Conservation (phyloP, 2,888 invertebrate genomes). For the Pherbina coryleti region DNA sequence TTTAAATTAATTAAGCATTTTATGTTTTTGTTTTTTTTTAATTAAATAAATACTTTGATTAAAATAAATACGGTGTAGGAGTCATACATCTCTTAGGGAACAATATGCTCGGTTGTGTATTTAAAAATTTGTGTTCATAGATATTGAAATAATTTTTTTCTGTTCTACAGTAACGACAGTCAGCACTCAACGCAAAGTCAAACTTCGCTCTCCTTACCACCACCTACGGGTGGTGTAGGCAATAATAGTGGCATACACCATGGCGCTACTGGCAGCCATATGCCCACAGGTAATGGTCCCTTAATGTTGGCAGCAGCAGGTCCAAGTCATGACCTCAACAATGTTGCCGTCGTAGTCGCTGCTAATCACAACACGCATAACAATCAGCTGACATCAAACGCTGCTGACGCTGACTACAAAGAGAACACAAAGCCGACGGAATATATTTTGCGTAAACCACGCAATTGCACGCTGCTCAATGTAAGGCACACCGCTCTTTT, state of each 20-base stretch:
- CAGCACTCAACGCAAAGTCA: slow-evolving; percentile 66
- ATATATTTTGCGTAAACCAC: slow-evolving; percentile 66
- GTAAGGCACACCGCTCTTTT: slow-evolving; percentile 50
- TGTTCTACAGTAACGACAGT: slow-evolving; percentile 62
- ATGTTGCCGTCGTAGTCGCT: slow-evolving; percentile 40
- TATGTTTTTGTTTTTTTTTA: too few species aligned
- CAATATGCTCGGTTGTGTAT: too few species aligned
- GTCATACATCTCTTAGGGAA: too few species aligned
- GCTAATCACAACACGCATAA: slow-evolving; percentile 25
- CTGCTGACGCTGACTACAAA: slow-evolving; percentile 50
- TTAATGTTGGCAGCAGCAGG: neutral
- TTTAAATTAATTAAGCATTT: too few species aligned
- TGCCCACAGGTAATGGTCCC: slow-evolving; percentile 10
- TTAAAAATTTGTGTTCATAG: neutral
- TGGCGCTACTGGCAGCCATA: slow-evolving; percentile 14
- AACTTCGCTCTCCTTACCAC: slow-evolving; percentile 60
- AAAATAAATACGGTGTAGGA: too few species aligned
- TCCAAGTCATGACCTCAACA: slow-evolving; percentile 46
- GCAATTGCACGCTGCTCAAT: slow-evolving; percentile 64
- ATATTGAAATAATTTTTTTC: too few species aligned
- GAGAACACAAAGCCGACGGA: slow-evolving; percentile 68
- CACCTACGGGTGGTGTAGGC: slow-evolving; percentile 53
- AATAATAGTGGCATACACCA: slow-evolving; percentile 39
- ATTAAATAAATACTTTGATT: too few species aligned
- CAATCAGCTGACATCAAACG: slow-evolving; percentile 12